Conservation (phyloP, 2,113 vertebrate species). For the Hyaena hyaena region DNA sequence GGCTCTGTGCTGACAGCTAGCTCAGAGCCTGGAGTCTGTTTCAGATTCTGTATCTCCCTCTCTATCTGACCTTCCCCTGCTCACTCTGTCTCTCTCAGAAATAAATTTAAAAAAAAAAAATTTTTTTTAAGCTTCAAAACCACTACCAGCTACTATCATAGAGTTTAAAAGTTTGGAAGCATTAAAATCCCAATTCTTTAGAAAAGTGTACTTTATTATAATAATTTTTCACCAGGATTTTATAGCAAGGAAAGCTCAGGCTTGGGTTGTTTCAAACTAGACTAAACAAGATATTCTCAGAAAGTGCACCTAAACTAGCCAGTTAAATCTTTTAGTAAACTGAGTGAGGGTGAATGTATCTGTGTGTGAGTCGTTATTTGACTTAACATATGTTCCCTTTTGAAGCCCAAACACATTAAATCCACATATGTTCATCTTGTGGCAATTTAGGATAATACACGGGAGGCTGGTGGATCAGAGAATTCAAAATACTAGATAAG, state of each 20-base stretch:
- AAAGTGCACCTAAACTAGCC: background rate
- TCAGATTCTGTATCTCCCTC: too few species aligned
- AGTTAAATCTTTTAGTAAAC: background rate
- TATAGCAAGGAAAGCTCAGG: background rate
- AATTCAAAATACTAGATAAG: constrained; percentile 28
- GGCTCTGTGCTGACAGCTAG: too few species aligned
- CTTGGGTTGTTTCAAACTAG: constrained; percentile 10
- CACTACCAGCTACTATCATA: background rate
- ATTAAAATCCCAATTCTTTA: background rate
- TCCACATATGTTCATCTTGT: background rate
- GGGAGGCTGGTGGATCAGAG: background rate
- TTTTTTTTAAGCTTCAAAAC: too few species aligned
- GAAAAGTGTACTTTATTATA: constrained; percentile 21
- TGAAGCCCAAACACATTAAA: background rate
- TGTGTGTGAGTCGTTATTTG: background rate
- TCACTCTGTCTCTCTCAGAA: too few species aligned
- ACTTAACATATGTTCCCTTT: background rate
- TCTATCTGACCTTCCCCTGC: too few species aligned
- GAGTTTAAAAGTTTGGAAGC: constrained; percentile 8
- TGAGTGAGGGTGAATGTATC: background rate
- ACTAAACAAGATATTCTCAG: background rate
- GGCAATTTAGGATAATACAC: background rate
- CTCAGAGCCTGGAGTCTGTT: too few species aligned
- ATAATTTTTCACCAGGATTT: constrained; percentile 17
- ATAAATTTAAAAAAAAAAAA: too few species aligned